Conservation (phyloP, 2,797 vertebrate genomes). For the Falco rusticolus region DNA sequence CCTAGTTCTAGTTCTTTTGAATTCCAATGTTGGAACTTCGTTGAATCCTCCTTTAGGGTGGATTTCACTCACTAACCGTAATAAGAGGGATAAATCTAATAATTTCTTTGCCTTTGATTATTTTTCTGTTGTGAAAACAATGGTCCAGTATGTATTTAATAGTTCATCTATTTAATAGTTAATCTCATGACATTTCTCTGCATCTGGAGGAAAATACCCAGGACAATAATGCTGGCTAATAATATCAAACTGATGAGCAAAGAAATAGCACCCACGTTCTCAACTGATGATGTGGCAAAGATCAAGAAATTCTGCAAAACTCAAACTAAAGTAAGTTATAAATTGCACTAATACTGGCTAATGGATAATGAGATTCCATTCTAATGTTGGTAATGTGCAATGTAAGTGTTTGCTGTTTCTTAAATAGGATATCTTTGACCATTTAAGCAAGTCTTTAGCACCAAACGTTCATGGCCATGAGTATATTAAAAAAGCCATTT, state of each 20-base stretch:
- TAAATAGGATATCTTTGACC: conserved; percentile 84
- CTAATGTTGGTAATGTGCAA: conserved; percentile 74
- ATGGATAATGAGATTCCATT: conserved; percentile 77
- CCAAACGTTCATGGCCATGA: conserved; percentile 80
- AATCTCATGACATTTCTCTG: conserved; percentile 56
- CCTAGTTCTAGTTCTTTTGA: not conserved
- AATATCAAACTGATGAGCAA: conserved; percentile 84
- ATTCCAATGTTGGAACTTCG: not conserved
- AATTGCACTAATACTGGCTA: conserved; percentile 70
- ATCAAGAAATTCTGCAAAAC: conserved; percentile 86
- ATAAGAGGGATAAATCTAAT: not conserved
- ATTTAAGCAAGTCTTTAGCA: conserved; percentile 83
- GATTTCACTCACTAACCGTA: not conserved
- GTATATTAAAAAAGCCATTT: conserved; percentile 86
- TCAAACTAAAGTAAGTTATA: conserved; percentile 80
- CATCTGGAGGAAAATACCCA: conserved; percentile 31
- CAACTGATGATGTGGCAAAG: conserved; percentile 80
- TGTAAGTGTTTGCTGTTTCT: conserved; percentile 78
- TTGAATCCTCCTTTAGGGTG: not conserved
- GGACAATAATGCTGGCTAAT: conserved; percentile 76
- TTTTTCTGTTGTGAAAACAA: conserved; percentile 52
- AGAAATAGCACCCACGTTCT: conserved; percentile 76
- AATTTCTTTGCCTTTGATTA: conserved; percentile 13
- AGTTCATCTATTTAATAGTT: conserved; percentile 55
- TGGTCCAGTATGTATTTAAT: conserved; percentile 63